Evolutionary conservation across 2,113 vertebrate genomes (phyloP).

Genomic region (Sinosuthora webbiana): DNA sequence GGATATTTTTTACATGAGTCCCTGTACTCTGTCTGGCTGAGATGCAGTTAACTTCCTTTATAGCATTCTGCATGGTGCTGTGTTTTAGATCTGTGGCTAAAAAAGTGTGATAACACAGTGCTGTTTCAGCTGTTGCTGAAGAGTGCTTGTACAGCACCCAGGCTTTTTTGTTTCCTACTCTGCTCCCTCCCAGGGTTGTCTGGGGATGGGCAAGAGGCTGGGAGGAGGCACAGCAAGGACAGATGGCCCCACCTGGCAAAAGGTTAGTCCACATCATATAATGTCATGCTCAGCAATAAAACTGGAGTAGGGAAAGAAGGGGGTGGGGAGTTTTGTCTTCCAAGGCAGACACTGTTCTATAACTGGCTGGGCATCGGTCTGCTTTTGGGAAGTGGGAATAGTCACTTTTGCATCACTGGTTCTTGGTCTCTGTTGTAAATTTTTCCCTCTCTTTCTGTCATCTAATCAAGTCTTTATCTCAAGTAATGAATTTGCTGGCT

Average conservation of each 20-base stretch:
- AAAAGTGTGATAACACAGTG: neutral
- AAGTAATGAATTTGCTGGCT: neutral
- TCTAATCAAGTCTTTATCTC: neutral
- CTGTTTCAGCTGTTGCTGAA: neutral
- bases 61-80: neutral
- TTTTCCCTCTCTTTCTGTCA: neutral
- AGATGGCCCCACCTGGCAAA: neutral
- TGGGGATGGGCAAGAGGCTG: neutral
- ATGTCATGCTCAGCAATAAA: neutral
- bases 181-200: neutral
- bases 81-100: neutral
- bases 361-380: neutral
- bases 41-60: neutral
- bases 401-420: neutral
- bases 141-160: neutral
- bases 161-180: neutral
- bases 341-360: neutral
- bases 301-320: neutral
- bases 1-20: neutral
- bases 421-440: neutral
- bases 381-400: neutral
- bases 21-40: neutral
- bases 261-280: neutral
- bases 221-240: neutral
- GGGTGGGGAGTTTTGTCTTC: neutral